Evolutionary conservation across 2,113 vertebrate genomes (phyloP).

Genomic region (Eupsittula cactorum): DNA sequence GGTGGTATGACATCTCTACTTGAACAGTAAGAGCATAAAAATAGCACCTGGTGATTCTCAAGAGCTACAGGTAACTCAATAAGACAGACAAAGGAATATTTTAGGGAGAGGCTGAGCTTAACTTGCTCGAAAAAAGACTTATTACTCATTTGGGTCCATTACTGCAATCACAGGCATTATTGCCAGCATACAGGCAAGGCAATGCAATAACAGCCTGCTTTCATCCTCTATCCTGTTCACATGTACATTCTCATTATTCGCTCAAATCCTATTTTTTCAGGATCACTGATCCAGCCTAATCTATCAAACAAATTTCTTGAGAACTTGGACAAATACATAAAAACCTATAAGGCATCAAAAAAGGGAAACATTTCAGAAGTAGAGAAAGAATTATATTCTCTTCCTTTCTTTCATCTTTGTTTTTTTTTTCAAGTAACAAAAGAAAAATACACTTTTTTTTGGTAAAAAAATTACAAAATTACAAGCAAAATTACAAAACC

Average conservation of each 20-base stretch:
- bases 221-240: background rate
- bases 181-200: background rate
- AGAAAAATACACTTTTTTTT: background rate
- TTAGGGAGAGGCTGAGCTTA: background rate
- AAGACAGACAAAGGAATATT: background rate
- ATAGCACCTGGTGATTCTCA: background rate
- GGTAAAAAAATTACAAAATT: background rate
- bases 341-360: background rate
- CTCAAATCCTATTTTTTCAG: background rate
- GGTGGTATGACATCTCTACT: background rate
- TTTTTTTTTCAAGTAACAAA: background rate
- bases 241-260: background rate
- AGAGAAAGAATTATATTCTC: background rate
- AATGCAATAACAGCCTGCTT: background rate
- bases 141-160: background rate
- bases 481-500: background rate
- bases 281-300: background rate
- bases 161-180: background rate
- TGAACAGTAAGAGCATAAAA: background rate
- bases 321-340: background rate
- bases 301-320: background rate
- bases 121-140: background rate
- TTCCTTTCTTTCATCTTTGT: background rate
- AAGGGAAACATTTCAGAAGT: background rate
- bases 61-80: background rate